Conservation (phyloP, 2,113 vertebrate genomes). For the Vireo altiloquus region DNA sequence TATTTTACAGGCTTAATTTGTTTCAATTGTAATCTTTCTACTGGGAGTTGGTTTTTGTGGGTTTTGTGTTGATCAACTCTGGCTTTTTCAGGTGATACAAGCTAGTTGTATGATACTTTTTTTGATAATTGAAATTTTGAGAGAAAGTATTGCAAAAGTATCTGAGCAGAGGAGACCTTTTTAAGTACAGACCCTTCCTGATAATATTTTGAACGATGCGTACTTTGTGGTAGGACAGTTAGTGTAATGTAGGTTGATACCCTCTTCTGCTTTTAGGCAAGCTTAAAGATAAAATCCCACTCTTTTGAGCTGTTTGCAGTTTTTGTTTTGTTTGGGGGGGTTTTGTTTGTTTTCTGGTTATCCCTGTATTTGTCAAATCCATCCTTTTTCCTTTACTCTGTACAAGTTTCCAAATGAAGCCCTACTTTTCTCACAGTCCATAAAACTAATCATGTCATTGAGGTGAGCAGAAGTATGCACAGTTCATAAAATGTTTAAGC, state of each 20-base stretch:
- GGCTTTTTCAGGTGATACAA: background rate
- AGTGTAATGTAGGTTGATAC: background rate
- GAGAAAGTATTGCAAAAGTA: background rate
- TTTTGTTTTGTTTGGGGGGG: rapidly evolving
- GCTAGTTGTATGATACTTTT: background rate
- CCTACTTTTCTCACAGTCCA: slow-evolving; percentile 8
- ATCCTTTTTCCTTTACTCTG: background rate
- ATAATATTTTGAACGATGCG: background rate
- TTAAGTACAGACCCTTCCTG: background rate
- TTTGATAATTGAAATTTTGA: background rate
- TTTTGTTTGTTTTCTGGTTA: background rate
- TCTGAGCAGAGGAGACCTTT: background rate
- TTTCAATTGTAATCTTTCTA: background rate
- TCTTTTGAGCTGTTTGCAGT: background rate
- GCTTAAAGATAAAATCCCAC: background rate
- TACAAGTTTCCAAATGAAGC: background rate
- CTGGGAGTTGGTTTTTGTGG: background rate
- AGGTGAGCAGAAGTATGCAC: slow-evolving; percentile 2
- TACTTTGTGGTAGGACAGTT: background rate
- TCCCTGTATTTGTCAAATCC: background rate
- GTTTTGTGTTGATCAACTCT: background rate
- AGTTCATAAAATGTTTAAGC: background rate
- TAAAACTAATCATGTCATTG: background rate
- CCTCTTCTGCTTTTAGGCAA: background rate
- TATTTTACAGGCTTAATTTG: background rate